Percentiles rank a stretch among this genome's conserved stretches.
These are phyloP conservation scores for Eulemur albifrons DNA, from an alignment of 2,797 vertebrate genomes.

Conservation along the genomic window DNA sequence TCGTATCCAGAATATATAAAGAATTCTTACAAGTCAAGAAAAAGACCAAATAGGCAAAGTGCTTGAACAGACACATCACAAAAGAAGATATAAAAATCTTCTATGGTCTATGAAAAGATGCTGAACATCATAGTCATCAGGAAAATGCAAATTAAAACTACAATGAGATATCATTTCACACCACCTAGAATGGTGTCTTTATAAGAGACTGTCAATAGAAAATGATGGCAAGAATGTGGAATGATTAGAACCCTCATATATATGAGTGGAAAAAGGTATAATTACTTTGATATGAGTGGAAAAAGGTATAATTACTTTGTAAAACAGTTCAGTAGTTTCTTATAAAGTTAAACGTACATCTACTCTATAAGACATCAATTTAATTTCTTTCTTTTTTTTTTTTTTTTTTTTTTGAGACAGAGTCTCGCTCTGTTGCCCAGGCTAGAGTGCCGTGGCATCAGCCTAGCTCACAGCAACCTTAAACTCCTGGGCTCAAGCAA, in stretches of 20 bases:
- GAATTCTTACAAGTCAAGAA: background rate
- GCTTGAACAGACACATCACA: background rate
- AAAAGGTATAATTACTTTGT: background rate
- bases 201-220: background rate
- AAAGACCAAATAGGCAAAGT: background rate
- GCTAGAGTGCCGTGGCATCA: too few relatives aligned
- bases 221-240: background rate
- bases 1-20: background rate
- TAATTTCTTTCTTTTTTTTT: background rate
- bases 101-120: background rate
- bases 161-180: background rate
- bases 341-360: background rate
- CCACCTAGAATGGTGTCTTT: background rate
- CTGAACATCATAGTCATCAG: background rate
- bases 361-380: background rate
- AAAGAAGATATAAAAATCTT: background rate
- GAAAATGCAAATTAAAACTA: slow-evolving; percentile 6
- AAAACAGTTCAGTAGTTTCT: background rate
- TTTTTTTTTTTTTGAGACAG: too few relatives aligned
- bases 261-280: background rate
- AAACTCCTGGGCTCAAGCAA: too few relatives aligned
- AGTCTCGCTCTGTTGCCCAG: too few relatives aligned
- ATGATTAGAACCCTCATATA: background rate
- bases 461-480: too few relatives aligned
- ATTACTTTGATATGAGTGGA: background rate